Evolutionary conservation across 1,140 invertebrate genomes (phyloP), one percentile per base, ranked within the genome.

Genomic region (Zaprionus davidi): DNA sequence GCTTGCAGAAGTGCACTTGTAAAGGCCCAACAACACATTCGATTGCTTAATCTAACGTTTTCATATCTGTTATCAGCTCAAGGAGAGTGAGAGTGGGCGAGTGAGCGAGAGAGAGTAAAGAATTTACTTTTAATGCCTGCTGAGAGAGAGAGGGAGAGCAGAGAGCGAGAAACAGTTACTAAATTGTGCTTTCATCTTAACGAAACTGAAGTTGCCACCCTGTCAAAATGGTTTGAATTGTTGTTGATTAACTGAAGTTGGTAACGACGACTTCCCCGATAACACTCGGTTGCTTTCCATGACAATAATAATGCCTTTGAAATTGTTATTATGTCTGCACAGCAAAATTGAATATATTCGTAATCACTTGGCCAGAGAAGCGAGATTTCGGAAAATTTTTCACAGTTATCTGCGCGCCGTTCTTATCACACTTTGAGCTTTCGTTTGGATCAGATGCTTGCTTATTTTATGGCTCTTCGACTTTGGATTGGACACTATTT

Each of bases 341-440:
- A 24, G 20, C 11, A 1, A 22, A 20, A 51, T 3, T 22, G 13
- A 51, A 46, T 46, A 46, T 46, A 46, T 9, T 17, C 17, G 41
- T 46, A 46, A 17, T 46, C 41, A 46, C 41, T 13, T 24, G 12
- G 46, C 46, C 22, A 51, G 46, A 51, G 20, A 24, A 12, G 7
- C 46, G 12, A 56, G 24, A 24, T 56, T 56, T 56, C 53, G 17
- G 20, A 22, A 56, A 15, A 24, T 26, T 56, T 56, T 56, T 2
- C 53, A n/a, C 53, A n/a, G 22, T 56, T 46, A 56, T 56, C 53
- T 56, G 46, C 6, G 44, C 57, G 44, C 41, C 17, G 44, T 31
- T 57, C 64, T 73, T 72, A 73, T 77, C 75, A 62, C n/a, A 34
- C 24, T 28, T 72, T 67, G 57, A 73, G 51, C 63, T 58, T 73